Base-by-base conservation (phyloP, 2,113 vertebrate genomes). In the Muntiacus muntjak region DNA sequence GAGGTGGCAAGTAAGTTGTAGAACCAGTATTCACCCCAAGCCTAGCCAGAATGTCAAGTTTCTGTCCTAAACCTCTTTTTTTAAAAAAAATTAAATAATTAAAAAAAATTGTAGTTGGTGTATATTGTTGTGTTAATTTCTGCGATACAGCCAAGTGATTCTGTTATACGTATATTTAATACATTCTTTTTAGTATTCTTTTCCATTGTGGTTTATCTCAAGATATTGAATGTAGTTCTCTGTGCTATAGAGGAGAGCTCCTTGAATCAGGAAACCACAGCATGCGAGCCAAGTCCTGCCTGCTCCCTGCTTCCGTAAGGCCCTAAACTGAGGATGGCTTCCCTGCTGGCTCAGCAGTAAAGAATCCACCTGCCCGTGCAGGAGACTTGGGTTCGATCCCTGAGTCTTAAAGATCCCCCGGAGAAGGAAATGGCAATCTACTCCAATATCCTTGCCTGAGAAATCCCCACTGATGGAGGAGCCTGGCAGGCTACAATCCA, bases 231-330 rank as follows among this genome's bases (percentile, higher is more conserved):
- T 30, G 15, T 79, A 79, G 14, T 79, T 79, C 7, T 45, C 26
- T 45, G 14, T 30, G 76, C 76, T 79, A 30, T 47, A 47, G 9
- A 47, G 43, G 47, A 79, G 76, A 79, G 26, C 76, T 79, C 5
- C 14, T 43, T 8, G 12, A 12, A 25, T 76, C n/a, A 8, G 64
- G 36, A 26, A 47, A 57, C 12, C 30, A 19, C 4, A 30, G 7
- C 12, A 0, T 3, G 52, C 0, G 3, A 30, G 7, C n/a, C 85
- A 85, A 1, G 36, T 43, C 11, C 33, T 58, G 5, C 10, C 25
- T 6, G 3, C 33, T 62, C 4, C 25, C 25, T 74, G 1, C 28
- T 36, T 67, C 45, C 5, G 14, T 30, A 8, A 81, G 76, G 11
- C 3, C 14, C 3, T 5, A 54, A 54, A 54, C 54, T 54, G 54